Evolutionary conservation across 2,113 vertebrate genomes (phyloP).

Genomic region (Coptodon rendalli): DNA sequence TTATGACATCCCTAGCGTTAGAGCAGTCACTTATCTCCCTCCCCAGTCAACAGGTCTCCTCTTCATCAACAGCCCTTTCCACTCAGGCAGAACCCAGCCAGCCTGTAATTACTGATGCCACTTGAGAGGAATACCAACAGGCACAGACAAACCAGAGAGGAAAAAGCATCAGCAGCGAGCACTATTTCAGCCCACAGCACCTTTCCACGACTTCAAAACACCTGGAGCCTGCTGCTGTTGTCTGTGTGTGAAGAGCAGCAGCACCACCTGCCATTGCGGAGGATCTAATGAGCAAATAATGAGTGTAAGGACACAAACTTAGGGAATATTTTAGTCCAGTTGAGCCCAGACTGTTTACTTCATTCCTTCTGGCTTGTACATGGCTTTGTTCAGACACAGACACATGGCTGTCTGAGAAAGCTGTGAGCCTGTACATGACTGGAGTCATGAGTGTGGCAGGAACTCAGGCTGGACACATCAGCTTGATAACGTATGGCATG

Average conservation of each 20-base stretch:
- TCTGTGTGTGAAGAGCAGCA: not conserved
- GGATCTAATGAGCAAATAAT: not conserved
- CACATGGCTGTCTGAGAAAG: slow-evolving; percentile 29
- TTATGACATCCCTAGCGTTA: not conserved
- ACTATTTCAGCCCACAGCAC: slow-evolving; percentile 5
- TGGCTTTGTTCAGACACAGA: not conserved
- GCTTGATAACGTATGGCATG: slow-evolving; percentile 14
- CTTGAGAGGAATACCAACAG: slow-evolving; percentile 49
- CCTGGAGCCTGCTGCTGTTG: not conserved
- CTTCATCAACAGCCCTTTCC: slow-evolving; percentile 37
- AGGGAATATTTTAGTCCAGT: not conserved
- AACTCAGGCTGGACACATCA: slow-evolving; percentile 33
- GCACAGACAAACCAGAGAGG: slow-evolving; percentile 7
- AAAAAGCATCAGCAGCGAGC: not conserved
- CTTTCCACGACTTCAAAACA: not conserved
- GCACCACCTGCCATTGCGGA: not conserved
- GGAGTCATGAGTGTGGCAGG: no score
- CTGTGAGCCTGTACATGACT: slow-evolving; percentile 25
- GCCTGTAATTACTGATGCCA: slow-evolving; percentile 46
- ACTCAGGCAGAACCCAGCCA: slow-evolving; percentile 33
- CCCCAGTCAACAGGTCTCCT: slow-evolving; percentile 26
- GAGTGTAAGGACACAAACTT: not conserved
- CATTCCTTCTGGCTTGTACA: not conserved
- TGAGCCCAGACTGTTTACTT: slow-evolving; percentile 14
- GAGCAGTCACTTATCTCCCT: not conserved